These are phyloP conservation scores for Mesochorus sp. DNA, from an alignment of 2,888 invertebrate species.

Conservation along the genomic window DNA sequence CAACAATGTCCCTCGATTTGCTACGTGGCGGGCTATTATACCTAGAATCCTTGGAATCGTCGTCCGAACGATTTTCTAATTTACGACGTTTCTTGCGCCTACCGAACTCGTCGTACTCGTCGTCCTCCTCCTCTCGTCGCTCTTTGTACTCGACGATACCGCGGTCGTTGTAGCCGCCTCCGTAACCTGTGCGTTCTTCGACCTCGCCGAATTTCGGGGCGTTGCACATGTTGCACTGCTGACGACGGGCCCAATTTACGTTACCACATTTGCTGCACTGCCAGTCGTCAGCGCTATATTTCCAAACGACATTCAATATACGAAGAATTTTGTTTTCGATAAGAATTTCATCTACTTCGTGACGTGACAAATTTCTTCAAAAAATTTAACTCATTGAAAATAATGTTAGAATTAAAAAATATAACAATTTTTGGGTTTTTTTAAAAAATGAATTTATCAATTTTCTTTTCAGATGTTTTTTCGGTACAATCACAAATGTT, in stretches of 20 bases:
- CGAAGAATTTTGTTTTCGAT: no score
- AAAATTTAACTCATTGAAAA: no score
- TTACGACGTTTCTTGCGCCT: slow-evolving; percentile 85
- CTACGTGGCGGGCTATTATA: slow-evolving; percentile 75
- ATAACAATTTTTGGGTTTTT: no score
- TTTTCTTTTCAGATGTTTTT: no score
- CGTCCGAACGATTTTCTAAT: slow-evolving; percentile 82
- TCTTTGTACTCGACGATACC: slow-evolving; percentile 98
- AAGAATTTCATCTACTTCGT: no score
- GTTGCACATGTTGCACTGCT: slow-evolving; percentile 99
- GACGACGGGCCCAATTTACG: slow-evolving; percentile 98
- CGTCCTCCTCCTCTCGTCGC: slow-evolving; percentile 92
- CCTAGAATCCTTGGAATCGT: slow-evolving; percentile 78
- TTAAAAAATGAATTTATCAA: no score
- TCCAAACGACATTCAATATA: neutral
- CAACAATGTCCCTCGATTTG: slow-evolving; percentile 73
- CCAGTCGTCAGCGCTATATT: slow-evolving; percentile 99
- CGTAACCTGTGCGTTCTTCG: slow-evolving; percentile 91
- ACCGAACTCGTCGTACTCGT: slow-evolving; percentile 98
- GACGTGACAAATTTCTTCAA: no score
- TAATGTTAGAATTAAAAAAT: no score
- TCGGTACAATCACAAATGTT: no score
- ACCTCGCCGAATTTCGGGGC: slow-evolving; percentile 98
- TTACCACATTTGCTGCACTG: slow-evolving; percentile 99
- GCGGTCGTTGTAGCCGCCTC: slow-evolving; percentile 97